phyloP scores from a whole-genome alignment of 2,888 invertebrate species.

The Bombylius major region DNA sequence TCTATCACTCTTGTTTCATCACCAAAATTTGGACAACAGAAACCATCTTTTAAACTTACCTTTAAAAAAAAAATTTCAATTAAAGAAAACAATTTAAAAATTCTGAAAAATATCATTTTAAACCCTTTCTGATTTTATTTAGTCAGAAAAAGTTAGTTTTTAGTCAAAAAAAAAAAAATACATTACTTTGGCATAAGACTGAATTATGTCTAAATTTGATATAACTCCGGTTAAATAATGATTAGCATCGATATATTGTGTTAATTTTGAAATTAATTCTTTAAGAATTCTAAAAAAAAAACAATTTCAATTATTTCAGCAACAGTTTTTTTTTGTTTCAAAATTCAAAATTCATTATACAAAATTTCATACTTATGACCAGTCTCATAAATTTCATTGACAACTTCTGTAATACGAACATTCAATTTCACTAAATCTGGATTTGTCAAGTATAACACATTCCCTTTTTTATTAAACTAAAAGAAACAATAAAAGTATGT shows the following conservation, averaged over 20 bases:
- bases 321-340: neutral
- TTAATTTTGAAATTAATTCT: constrained; percentile 53
- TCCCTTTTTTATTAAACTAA: constrained; percentile 8
- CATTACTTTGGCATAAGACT: constrained; percentile 56
- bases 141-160: too few species aligned
- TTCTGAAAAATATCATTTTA: neutral
- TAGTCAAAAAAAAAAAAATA: too few species aligned
- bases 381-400: constrained; percentile 12
- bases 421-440: constrained; percentile 10
- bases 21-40: constrained; percentile 63
- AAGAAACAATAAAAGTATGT: neutral
- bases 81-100: neutral
- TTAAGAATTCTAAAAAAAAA: constrained; percentile 54
- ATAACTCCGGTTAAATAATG: constrained; percentile 72
- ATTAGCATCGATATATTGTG: constrained; percentile 58
- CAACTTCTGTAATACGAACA: constrained; percentile 11
- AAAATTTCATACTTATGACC: constrained; percentile 11
- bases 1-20: constrained; percentile 53
- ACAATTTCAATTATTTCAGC: neutral
- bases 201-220: constrained; percentile 63
- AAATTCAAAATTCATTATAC: neutral
- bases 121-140: too few species aligned
- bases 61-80: constrained; percentile 1
- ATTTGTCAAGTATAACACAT: constrained; percentile 10
- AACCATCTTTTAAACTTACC: constrained; percentile 39